Evolutionary conservation across 2,888 invertebrate species (phyloP).

Genomic region (Drepana falcataria): DNA sequence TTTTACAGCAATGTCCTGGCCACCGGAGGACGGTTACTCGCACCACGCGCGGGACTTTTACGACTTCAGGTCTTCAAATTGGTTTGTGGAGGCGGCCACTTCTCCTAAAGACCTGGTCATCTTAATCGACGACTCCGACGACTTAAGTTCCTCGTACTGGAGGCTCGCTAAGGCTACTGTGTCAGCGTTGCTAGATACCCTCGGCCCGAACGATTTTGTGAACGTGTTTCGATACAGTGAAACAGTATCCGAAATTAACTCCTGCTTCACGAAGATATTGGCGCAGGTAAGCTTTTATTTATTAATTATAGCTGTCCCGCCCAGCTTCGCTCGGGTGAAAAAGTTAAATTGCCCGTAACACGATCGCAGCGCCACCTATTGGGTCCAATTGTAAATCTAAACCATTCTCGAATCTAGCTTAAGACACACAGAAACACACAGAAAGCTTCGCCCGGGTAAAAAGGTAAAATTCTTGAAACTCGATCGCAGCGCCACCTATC

Average conservation of each 20-base stretch:
- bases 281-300: slow-evolving; percentile 82
- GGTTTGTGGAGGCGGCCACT: slow-evolving; percentile 98
- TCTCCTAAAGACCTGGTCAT: slow-evolving; percentile 98
- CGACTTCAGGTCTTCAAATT: slow-evolving; percentile 95
- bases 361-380: too few relatives aligned
- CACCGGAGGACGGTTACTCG: slow-evolving; percentile 87
- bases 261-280: slow-evolving; percentile 93
- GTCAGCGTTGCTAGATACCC: slow-evolving; percentile 92
- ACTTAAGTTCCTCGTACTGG: slow-evolving; percentile 90
- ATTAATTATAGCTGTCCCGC: too few relatives aligned
- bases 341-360: too few relatives aligned
- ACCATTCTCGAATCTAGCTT: too few relatives aligned
- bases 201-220: slow-evolving; percentile 98
- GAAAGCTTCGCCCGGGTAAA: too few relatives aligned
- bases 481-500: too few relatives aligned
- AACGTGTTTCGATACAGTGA: slow-evolving; percentile 96
- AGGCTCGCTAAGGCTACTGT: slow-evolving; percentile 93
- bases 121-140: slow-evolving; percentile 93
- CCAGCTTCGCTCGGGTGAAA: too few relatives aligned
- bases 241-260: slow-evolving; percentile 88
- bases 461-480: too few relatives aligned
- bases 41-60: slow-evolving; percentile 90
- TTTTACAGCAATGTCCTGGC: slow-evolving; percentile 87
- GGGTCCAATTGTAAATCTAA: too few relatives aligned
- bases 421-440: too few relatives aligned